A percentile compares a stretch with the other conserved stretches of the same genome.
Conservation (phyloP, 1,140 invertebrate genomes). For the Sarcophaga bullata region DNA sequence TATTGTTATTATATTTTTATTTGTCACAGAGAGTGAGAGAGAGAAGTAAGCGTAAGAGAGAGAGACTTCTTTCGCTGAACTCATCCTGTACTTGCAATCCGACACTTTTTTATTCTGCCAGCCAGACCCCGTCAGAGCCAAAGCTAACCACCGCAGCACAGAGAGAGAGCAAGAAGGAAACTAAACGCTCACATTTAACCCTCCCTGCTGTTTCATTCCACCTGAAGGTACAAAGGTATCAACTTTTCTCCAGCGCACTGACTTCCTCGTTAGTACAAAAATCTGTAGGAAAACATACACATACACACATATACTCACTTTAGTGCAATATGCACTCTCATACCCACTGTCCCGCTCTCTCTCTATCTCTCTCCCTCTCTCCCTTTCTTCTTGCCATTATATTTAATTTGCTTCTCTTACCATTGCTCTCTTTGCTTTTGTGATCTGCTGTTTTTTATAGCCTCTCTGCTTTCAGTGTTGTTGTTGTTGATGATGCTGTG, state of each 20-base stretch:
- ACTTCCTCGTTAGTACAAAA: too few species aligned
- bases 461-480: neutral
- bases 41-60: neutral
- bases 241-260: neutral
- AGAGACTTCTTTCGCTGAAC: too few species aligned
- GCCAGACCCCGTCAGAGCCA: too few species aligned
- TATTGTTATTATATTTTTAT: neutral
- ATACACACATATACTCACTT: too few species aligned
- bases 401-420: too few species aligned
- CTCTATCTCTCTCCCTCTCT: neutral
- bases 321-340: neutral
- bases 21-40: neutral
- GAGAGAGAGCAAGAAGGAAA: too few species aligned
- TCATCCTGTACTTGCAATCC: too few species aligned
- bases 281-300: too few species aligned
- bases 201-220: neutral
- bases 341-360: neutral
- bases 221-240: conserved; percentile 1
- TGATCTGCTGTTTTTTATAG: neutral
- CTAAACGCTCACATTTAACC: too few species aligned
- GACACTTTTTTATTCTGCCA: too few species aligned
- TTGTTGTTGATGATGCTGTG: neutral
- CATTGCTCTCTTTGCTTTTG: neutral
- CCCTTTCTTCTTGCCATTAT: neutral
- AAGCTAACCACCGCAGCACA: too few species aligned